Percentiles rank a stretch among this genome's conserved stretches.
Conservation (phyloP, 2,113 vertebrate genomes). For the Gymnarchus niloticus region DNA sequence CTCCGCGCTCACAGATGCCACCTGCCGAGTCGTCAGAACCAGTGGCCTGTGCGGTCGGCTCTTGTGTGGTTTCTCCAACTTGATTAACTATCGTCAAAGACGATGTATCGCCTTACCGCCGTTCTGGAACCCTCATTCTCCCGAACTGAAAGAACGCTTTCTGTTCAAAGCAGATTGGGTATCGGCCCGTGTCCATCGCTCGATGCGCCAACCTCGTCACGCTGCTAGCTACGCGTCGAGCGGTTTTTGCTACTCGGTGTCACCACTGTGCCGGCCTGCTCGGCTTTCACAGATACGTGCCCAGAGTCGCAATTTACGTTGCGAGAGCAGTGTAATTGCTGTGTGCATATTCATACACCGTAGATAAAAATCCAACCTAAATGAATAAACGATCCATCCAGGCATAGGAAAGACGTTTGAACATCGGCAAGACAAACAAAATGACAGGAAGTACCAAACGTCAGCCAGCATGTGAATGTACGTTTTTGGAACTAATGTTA, state of each 20-base stretch:
- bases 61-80: slow-evolving; percentile 65
- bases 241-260: background rate
- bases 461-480: background rate
- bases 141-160: slow-evolving; percentile 58
- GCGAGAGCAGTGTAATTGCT: no score
- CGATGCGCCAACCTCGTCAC: background rate
- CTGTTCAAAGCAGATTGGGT: slow-evolving; percentile 42
- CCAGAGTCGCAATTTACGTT: no score
- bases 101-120: slow-evolving; percentile 58
- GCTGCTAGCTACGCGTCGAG: background rate
- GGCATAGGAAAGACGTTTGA: background rate
- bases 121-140: slow-evolving; percentile 54
- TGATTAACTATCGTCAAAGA: slow-evolving; percentile 58
- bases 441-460: background rate
- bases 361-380: background rate
- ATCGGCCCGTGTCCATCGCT: slow-evolving; percentile 32
- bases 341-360: background rate
- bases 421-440: background rate
- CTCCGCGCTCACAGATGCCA: background rate
- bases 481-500: no score
- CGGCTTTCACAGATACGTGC: no score
- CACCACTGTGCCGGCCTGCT: no score
- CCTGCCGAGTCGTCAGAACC: slow-evolving; percentile 29
- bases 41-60: slow-evolving; percentile 50
- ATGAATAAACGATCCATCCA: no score